These are phyloP conservation scores for Tyria jacobaeae DNA, from an alignment of 2,888 invertebrate genomes.

Conservation along the genomic window DNA sequence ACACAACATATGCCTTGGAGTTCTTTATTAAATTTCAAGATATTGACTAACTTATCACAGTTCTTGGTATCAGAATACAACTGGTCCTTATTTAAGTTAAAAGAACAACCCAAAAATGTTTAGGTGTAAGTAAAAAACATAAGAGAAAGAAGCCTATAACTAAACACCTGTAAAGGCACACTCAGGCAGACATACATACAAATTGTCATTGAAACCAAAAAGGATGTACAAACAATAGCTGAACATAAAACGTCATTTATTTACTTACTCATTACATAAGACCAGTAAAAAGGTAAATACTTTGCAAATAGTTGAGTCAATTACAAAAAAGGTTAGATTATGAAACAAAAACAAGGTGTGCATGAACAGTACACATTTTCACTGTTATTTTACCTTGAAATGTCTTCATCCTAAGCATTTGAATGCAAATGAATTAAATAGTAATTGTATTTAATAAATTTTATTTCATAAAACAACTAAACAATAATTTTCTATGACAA, in stretches of 20 bases:
- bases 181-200: background rate
- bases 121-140: background rate
- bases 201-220: conserved; percentile 1
- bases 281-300: background rate
- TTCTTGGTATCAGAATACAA: no score
- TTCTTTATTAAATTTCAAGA: no score
- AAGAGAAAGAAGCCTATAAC: background rate
- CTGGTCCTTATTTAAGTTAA: background rate
- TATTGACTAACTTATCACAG: no score
- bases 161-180: no score
- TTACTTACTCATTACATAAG: background rate
- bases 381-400: background rate
- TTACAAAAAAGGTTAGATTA: conserved; percentile 15
- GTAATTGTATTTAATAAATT: no score
- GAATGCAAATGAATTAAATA: no score
- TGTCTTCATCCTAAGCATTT: background rate
- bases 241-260: conserved; percentile 4
- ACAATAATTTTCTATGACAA: no score
- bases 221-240: background rate
- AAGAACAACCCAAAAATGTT: background rate
- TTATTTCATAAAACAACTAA: no score
- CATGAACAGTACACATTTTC: background rate
- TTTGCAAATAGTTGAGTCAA: conserved; percentile 5
- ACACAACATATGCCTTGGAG: no score
- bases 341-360: background rate